Evolutionary conservation across 2,797 vertebrate species (phyloP), one percentile per base, ranked within the genome.

Genomic region (Merluccius polli): DNA sequence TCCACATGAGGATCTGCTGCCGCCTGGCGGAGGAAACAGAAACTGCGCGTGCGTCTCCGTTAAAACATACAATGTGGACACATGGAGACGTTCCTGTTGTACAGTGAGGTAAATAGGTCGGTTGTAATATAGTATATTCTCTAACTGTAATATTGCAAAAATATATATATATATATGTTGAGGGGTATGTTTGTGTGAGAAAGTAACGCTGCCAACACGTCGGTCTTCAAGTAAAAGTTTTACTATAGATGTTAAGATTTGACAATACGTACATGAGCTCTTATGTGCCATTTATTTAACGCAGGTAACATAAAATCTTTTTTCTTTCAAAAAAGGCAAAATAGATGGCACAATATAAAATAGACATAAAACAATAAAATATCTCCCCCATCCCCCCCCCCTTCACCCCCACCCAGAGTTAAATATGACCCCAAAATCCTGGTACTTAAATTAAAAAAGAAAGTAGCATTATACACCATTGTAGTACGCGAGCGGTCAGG

Each of bases 291-390:
- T 88, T 90, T 86, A 89, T 88, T 70, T 41, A 75, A 75, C 24
- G 73, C 73, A 79, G 59, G 11, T 5, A 73, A 77, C 75, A 65
- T 70, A 4, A 65, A 41, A 52, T 15, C 68, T 44, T 18, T 48
- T 27, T 78, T 77, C n/a, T 31, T n/a, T 78, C 24, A 31, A 69
- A 78, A 35, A 32, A 75, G 63, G 38, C 67, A 85, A 67, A 68
- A 29, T 41, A 68, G 35, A 79, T 67, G 73, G 75, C 84, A 84
- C 72, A 84, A 82, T 86, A 88, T 81, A 80, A 86, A 81, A 84
- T 24, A 7, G 48, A 11, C 27, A 72, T 81, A 75, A 84, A 84
- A 81, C 24, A 76, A 82, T 77, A 75, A 81, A 78, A 80, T 82
- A 76, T 65, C 13, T 65, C 59, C 59, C 59, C 44, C 44, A 48